These are phyloP conservation scores for Tetraneura akinire DNA, from an alignment of 1,140 invertebrate species.

Conservation along the genomic window DNA sequence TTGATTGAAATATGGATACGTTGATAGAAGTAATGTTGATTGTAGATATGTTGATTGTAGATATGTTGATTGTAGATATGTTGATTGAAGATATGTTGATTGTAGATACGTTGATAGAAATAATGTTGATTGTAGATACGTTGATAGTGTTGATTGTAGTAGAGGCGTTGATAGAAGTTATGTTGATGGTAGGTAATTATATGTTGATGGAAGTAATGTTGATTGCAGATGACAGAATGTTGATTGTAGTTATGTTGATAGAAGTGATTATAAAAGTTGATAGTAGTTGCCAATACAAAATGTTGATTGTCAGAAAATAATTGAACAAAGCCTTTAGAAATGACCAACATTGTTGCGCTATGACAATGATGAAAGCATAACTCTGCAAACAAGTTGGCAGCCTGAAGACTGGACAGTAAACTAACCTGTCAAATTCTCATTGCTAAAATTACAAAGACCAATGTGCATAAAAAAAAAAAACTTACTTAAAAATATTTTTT, in stretches of 20 bases:
- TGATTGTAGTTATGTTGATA: constrained; percentile 38
- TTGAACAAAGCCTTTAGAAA: constrained; percentile 9
- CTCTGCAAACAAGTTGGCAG: constrained; percentile 31
- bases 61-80: too few species aligned
- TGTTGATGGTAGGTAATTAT: neutral
- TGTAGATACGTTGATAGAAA: constrained; percentile 8
- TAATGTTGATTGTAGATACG: neutral
- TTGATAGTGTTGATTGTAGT: neutral
- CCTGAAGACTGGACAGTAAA: constrained; percentile 40
- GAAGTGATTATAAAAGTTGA: neutral
- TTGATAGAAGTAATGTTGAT: constrained; percentile 4
- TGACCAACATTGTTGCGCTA: constrained; percentile 21
- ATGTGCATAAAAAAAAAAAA: constrained; percentile 32
- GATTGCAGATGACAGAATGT: neutral
- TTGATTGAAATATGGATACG: neutral
- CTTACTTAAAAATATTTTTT: constrained; percentile 27
- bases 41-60: neutral
- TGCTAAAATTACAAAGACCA: constrained; percentile 45
- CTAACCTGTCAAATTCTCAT: constrained; percentile 49
- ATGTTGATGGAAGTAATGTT: constrained; percentile 24
- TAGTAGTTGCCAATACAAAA: constrained; percentile 19
- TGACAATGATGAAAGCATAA: constrained; percentile 39
- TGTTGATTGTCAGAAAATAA: constrained; percentile 45
- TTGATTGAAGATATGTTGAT: neutral
- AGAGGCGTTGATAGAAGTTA: neutral